These are phyloP conservation scores for Coreius guichenoti DNA, from an alignment of 2,797 vertebrate genomes.

Conservation along the genomic window DNA sequence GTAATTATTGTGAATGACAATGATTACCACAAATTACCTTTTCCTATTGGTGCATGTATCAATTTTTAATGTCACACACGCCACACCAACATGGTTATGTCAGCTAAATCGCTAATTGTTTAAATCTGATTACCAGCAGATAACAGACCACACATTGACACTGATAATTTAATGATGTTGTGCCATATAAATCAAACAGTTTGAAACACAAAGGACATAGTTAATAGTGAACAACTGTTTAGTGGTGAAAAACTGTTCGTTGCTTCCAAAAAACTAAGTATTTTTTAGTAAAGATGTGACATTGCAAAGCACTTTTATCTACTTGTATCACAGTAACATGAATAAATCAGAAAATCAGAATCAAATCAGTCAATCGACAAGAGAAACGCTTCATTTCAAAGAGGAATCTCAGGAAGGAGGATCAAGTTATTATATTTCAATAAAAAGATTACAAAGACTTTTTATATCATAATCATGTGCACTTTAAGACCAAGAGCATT, in stretches of 20 bases:
- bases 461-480: neutral
- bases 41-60: conserved; percentile 63
- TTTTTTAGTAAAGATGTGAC: neutral
- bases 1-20: conserved; percentile 67
- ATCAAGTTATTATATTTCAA: neutral
- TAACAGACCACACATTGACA: conserved; percentile 14
- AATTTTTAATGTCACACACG: conserved; percentile 62
- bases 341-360: neutral
- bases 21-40: conserved; percentile 69
- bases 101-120: conserved; percentile 31
- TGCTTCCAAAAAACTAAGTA: neutral
- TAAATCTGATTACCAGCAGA: conserved; percentile 22
- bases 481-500: neutral
- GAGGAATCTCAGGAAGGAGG: neutral
- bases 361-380: neutral
- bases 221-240: neutral
- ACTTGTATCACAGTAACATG: no score
- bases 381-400: neutral
- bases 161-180: conserved; percentile 8
- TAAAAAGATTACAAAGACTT: neutral
- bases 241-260: neutral
- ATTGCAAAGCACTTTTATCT: neutral
- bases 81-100: conserved; percentile 49
- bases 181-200: conserved; percentile 1
- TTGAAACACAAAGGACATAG: neutral